phyloP scores from a whole-genome alignment of 1,140 invertebrate species.

The Trissolcus basalis region DNA sequence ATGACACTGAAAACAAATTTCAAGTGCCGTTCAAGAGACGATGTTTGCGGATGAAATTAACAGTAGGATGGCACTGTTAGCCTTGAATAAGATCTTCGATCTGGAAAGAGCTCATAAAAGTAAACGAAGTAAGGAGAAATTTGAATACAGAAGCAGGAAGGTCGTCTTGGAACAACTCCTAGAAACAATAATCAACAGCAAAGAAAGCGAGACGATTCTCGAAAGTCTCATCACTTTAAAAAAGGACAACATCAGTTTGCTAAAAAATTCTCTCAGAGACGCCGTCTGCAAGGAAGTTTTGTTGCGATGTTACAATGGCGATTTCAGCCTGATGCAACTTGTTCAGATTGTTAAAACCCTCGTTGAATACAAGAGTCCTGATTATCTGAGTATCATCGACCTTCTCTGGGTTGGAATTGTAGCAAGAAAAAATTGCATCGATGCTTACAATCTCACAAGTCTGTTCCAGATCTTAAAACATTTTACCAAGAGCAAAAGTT shows the following conservation, averaged over 20 bases:
- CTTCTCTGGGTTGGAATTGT: constrained; percentile 83
- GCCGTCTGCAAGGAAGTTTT: constrained; percentile 80
- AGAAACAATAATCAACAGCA: constrained; percentile 70
- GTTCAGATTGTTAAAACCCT: constrained; percentile 77
- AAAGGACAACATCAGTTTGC: constrained; percentile 67
- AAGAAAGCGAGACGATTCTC: constrained; percentile 72
- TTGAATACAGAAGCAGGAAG: constrained; percentile 57
- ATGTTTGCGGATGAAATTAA: constrained; percentile 44
- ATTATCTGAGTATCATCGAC: constrained; percentile 78
- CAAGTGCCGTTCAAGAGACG: too few species aligned
- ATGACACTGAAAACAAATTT: too few species aligned
- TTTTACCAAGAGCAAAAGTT: constrained; percentile 79
- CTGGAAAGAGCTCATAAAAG: constrained; percentile 71
- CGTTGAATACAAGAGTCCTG: constrained; percentile 67
- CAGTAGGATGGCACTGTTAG: constrained; percentile 74
- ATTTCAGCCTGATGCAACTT: constrained; percentile 79
- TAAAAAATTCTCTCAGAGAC: constrained; percentile 76
- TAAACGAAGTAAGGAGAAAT: constrained; percentile 51
- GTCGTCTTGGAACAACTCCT: constrained; percentile 74
- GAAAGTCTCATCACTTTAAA: constrained; percentile 71
- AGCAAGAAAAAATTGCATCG: constrained; percentile 78
- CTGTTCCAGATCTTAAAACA: constrained; percentile 79
- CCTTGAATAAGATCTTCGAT: constrained; percentile 76
- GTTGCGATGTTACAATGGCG: constrained; percentile 79
- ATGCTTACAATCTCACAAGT: constrained; percentile 77